Conservation (phyloP, 2,797 vertebrate species). For the Philypnodon macrostomus region DNA sequence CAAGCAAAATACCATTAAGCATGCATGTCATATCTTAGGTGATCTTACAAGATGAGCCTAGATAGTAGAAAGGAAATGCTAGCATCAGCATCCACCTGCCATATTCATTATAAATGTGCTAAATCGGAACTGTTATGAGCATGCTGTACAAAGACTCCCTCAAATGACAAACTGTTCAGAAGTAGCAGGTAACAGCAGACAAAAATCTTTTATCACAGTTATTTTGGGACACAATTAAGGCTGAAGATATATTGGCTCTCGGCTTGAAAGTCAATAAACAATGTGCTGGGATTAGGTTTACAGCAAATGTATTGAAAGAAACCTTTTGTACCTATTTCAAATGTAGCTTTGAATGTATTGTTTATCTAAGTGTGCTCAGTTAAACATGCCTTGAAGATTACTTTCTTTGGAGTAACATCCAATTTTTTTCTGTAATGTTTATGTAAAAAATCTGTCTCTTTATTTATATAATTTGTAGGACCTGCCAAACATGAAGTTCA, state of each 20-base stretch:
- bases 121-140: not conserved
- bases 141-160: not conserved
- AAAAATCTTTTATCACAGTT: slow-evolving; percentile 3
- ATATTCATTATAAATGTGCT: not conserved
- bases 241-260: not conserved
- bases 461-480: no score
- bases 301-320: not conserved
- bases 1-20: not conserved
- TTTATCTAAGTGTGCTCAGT: not conserved
- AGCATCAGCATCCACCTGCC: not conserved
- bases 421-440: not conserved
- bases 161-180: no score
- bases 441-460: not conserved
- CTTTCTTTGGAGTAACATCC: no score
- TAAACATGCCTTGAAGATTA: slow-evolving; percentile 3
- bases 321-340: slow-evolving; percentile 1
- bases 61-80: slow-evolving; percentile 5
- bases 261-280: not conserved
- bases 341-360: slow-evolving; percentile 1
- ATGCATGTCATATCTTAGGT: slow-evolving; percentile 11
- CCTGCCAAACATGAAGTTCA: no score
- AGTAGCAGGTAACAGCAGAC: not conserved
- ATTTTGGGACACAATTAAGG: not conserved
- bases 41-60: no score
- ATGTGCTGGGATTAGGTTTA: slow-evolving; percentile 6